Evolutionary conservation across 2,888 invertebrate genomes (phyloP).

Genomic region (Aphidius colemani): DNA sequence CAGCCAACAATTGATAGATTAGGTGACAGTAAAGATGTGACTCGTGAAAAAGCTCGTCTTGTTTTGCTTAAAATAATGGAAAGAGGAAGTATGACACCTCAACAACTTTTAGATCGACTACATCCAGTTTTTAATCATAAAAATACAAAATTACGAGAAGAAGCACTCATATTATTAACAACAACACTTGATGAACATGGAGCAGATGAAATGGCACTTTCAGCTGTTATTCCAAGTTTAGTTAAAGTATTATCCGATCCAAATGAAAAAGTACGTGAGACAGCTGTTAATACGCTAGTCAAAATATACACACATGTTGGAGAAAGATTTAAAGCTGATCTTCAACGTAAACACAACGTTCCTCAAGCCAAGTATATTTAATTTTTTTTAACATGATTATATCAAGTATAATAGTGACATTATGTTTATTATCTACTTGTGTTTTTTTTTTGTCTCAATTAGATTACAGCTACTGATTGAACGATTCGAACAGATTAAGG

Average conservation of each 20-base stretch:
- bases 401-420: not conserved
- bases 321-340: slow-evolving; percentile 81
- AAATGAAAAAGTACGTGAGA: slow-evolving; percentile 83
- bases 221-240: slow-evolving; percentile 80
- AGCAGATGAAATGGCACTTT: slow-evolving; percentile 79
- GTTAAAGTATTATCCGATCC: slow-evolving; percentile 87
- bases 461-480: slow-evolving; percentile 69
- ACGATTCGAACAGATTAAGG: slow-evolving; percentile 85
- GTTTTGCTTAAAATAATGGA: slow-evolving; percentile 76
- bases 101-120: slow-evolving; percentile 75
- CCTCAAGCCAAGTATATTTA: slow-evolving; percentile 70
- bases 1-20: slow-evolving; percentile 83
- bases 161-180: slow-evolving; percentile 81
- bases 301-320: slow-evolving; percentile 93
- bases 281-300: slow-evolving; percentile 82
- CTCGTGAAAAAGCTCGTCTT: slow-evolving; percentile 76
- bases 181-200: slow-evolving; percentile 85
- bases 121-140: slow-evolving; percentile 80
- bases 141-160: slow-evolving; percentile 90
- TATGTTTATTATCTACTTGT: not conserved
- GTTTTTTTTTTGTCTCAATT: slow-evolving; percentile 36
- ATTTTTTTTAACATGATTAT: not conserved
- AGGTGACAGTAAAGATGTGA: slow-evolving; percentile 69
- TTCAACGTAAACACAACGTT: slow-evolving; percentile 79
- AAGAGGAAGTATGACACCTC: slow-evolving; percentile 71